Base-by-base conservation (phyloP, 2,113 vertebrate species). In the Eulemur macaco region DNA sequence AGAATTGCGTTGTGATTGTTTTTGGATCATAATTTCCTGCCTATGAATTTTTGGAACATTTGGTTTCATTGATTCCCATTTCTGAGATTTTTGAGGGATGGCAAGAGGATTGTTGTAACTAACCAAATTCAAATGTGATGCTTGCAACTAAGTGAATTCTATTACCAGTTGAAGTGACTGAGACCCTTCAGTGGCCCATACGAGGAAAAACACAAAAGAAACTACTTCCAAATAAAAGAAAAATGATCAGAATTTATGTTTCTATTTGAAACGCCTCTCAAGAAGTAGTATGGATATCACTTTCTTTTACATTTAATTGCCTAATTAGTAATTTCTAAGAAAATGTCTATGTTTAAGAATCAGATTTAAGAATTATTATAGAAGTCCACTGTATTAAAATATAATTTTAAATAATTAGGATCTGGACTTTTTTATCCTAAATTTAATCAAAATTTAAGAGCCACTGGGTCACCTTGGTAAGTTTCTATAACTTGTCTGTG, bases 31-130 rank as follows among this genome's bases (percentile, higher is more conserved):
- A 91, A 84, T 83, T 86, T 45, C 34, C 86, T 52, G 39, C 77
- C 84, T 68, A 2, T 78, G 82, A 17, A 85, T 81, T 58, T 37
- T 92, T 95, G 42, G 20, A 89, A 68, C n/a, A 23, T 89, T 52
- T 80, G 34, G 25, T 94, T 97, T 96, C 77, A 77, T 50, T 92
- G 54, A 27, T 76, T 97, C 96, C 69, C 31, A 20, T 71, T 97
- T 86, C 81, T 74, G n/a, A 93, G 69, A 58, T 87, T 83, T 93
- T 64, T 63, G 37, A 27, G 25, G 39, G 27, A 25, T 21, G 15
- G 56, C 42, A 92, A 47, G 11, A 85, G 42, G 34, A 96, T 92
- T 21, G 27, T 81, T 71, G 18, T 92, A 74, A 83, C 52, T 97
- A 54, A 83, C 34, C 27, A 94, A 42, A 90, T 96, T 63, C 1